Base-by-base conservation (phyloP, 2,888 invertebrate genomes). In the Hypsopygia costalis region DNA sequence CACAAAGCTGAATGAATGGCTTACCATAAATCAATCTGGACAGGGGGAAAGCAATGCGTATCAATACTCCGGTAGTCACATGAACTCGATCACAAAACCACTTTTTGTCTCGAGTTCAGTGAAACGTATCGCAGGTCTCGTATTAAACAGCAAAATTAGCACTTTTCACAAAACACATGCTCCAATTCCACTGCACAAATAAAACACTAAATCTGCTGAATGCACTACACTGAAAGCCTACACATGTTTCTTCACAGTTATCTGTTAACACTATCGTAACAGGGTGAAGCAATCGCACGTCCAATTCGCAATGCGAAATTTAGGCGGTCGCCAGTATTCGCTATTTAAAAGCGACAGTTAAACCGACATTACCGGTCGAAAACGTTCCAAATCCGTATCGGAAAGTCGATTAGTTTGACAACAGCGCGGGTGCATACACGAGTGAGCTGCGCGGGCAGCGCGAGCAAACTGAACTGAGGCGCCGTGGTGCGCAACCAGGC, bases 371-470 rank as follows among this genome's bases (percentile, higher is more conserved):
- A 81, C 81, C 80, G 82, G 83, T 81, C 74, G 68, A 68, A 75
- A 80, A 73, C 70, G 82, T 81, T 78, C 75, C 76, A 78, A 82
- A 85, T 73, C 79, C 69, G 71, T 69, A 69, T 74, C 74, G 74
- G 58, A 66, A 69, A 70, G 62, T 66, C 65, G 51, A 58, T 61
- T 64, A 55, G 50, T 31, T 16, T 20, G 11, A 27, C 12, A 10
- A 39, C 52, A 51, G 49, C 50, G 51, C 47, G 42, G 54, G 47
- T 47, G 44, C 4, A 68, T 54, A 69, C 74, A 77, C 87, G 83
- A 78, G 85, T 75, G 77, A 75, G 81, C 86, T 72, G 81, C 85
- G 83, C 87, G 78, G 75, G 67, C 69, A 72, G 81, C 86, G 85
- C 81, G 60, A 79, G 80, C 87, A 79, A 78, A 88, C 87, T 86